These are phyloP conservation scores for Oedothorax gibbosus DNA, from an alignment of 1,140 invertebrate species.

Conservation along the genomic window DNA sequence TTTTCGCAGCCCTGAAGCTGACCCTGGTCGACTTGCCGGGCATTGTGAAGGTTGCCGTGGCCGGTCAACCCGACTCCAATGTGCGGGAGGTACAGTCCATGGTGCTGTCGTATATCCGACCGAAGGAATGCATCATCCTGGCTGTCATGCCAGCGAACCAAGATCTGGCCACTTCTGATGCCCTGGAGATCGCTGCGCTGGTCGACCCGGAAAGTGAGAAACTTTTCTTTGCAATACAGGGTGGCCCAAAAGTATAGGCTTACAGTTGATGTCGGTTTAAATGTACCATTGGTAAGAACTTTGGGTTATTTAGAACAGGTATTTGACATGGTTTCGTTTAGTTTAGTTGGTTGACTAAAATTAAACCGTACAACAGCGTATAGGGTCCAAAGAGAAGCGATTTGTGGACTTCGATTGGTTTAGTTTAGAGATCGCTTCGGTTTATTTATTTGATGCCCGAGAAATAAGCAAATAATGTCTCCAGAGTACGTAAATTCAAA, in stretches of 20 bases:
- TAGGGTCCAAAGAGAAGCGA: no score
- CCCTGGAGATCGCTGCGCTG: slow-evolving; percentile 92
- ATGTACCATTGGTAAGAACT: no score
- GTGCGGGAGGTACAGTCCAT: slow-evolving; percentile 92
- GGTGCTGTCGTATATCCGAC: slow-evolving; percentile 93
- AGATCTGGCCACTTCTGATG: slow-evolving; percentile 91
- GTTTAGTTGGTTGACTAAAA: no score
- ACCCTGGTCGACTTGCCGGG: slow-evolving; percentile 96
- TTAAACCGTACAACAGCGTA: no score
- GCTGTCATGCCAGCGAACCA: slow-evolving; percentile 97
- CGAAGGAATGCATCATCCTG: slow-evolving; percentile 92
- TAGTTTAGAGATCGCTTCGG: no score
- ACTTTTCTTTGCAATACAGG: background rate
- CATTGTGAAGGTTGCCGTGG: slow-evolving; percentile 92
- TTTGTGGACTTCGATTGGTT: no score
- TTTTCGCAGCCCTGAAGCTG: slow-evolving; percentile 84
- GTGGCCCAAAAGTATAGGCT: background rate
- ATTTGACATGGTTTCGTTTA: no score
- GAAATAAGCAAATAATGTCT: no score
- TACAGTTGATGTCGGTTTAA: background rate
- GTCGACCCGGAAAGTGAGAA: slow-evolving; percentile 81
- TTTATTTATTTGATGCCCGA: no score
- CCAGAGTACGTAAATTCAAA: background rate
- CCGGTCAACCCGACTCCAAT: slow-evolving; percentile 92
- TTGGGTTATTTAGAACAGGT: no score